Conservation (phyloP, 2,888 invertebrate genomes). For the Drosophila sordidula region DNA sequence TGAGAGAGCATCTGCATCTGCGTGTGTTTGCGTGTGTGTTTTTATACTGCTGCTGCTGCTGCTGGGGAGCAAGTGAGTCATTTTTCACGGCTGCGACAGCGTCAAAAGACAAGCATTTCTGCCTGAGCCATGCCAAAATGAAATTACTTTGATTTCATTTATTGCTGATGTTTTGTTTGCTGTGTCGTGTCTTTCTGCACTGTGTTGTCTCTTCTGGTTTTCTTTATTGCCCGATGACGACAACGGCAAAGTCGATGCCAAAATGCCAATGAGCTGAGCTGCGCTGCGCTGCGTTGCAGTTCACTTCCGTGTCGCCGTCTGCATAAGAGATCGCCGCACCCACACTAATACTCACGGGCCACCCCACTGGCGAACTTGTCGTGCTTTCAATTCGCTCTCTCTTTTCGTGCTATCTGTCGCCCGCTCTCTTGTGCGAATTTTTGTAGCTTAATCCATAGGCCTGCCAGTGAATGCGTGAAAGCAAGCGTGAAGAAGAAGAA, state of each 20-base stretch:
- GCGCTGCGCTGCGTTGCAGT: constrained; percentile 16
- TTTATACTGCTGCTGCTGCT: constrained; percentile 16
- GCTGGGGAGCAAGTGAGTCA: constrained; percentile 74
- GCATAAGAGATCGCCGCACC: constrained; percentile 44
- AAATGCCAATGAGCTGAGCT: constrained; percentile 41
- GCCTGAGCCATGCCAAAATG: constrained; percentile 21
- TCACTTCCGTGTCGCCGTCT: constrained; percentile 50
- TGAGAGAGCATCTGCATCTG: constrained; percentile 44
- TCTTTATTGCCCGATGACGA: constrained; percentile 25
- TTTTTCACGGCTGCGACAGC: constrained; percentile 47
- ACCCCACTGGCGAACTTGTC: constrained; percentile 7
- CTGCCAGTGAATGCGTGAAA: constrained; percentile 51
- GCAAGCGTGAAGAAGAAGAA: constrained; percentile 50
- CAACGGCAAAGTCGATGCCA: constrained; percentile 29
- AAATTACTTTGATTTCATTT: constrained; percentile 63
- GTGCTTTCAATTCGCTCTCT: constrained; percentile 5
- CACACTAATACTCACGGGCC: constrained; percentile 27
- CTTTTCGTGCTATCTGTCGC: constrained; percentile 2
- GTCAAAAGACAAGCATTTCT: constrained; percentile 22
- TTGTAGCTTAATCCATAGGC: constrained; percentile 46
- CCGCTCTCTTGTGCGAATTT: constrained; percentile 35
- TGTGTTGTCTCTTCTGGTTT: constrained; percentile 17
- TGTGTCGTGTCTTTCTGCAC: constrained; percentile 14
- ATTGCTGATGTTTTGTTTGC: constrained; percentile 41
- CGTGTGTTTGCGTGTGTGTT: constrained; percentile 25